Conservation (phyloP, 2,113 vertebrate species). For the Arizona elegans region DNA sequence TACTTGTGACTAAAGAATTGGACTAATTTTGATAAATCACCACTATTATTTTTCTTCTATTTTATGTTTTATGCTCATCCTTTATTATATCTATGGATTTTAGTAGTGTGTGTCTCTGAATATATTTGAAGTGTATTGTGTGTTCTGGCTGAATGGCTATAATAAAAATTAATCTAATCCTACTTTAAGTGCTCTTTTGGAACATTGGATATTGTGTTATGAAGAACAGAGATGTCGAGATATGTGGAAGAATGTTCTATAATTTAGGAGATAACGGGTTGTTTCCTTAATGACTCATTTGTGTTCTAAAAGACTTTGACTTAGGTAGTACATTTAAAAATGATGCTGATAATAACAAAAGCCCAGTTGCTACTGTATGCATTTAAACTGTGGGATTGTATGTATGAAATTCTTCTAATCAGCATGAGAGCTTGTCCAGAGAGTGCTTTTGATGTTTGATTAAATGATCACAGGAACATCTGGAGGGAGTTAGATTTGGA, state of each 20-base stretch:
- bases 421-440: conserved; percentile 67
- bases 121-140: background rate
- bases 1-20: background rate
- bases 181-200: conserved; percentile 39
- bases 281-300: conserved; percentile 40
- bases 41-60: background rate
- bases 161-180: conserved; percentile 14
- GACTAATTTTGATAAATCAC: background rate
- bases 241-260: conserved; percentile 47
- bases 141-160: background rate
- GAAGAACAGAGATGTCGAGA: conserved; percentile 32
- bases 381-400: conserved; percentile 55
- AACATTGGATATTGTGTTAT: conserved; percentile 9
- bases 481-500: conserved; percentile 74
- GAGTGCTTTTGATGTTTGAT: conserved; percentile 72
- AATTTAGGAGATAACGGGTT: conserved; percentile 41
- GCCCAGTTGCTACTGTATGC: conserved; percentile 56
- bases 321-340: conserved; percentile 46
- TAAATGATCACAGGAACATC: conserved; percentile 72
- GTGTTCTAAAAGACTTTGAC: conserved; percentile 60
- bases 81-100: background rate
- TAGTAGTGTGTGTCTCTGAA: background rate
- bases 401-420: conserved; percentile 58
- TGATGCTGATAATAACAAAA: background rate
- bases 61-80: background rate